Evolutionary conservation across 2,797 vertebrate genomes (phyloP), one percentile per base, ranked within the genome.

Genomic region (Hylomyscus alleni): DNA sequence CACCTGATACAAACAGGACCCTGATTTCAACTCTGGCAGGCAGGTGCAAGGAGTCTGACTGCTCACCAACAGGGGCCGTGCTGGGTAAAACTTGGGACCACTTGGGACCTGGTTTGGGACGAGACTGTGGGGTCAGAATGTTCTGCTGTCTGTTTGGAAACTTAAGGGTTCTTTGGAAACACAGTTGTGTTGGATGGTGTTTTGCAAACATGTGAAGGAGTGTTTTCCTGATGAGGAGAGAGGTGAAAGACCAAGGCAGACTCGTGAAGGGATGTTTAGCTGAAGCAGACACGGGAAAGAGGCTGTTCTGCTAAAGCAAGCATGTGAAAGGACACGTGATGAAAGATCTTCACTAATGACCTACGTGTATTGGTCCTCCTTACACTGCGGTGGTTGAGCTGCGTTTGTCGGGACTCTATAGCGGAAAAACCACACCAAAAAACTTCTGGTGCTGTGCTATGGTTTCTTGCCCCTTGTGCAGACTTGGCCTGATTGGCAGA

Each of bases 21-120:
- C 85, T 56, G 52, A 47, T 37, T 10, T n/a, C 34, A 0, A 24
- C 2, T 4, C 2, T 2, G 15, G 82, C 58, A 5, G 0, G 1
- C 34, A 77, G 76, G 26, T 13, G 0, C 29, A 8, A 8, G 90
- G 1, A 1, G 54, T 54, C 26, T 26, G 2, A 14, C 65, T n/a
- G 47, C 60, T 12, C 37, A 19, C 52, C 40, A 9, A 0, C 40
- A 56, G 26, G 2, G 4, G 9, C 81, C 9, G 4, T 12, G 34
- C 22, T 20, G 73, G 26, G 26, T 34, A 40, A 26, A 9, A 29
- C 1, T 6, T 40, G 26, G 2, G 4, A 6, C 10, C 60, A 6
- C 9, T 0, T 3, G 58, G 10, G n/a, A 34, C 34, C 85, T 82
- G 6, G 84, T 47, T 44, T 20, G 86, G 84, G 52, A 69, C 14